Conservation (phyloP, 2,797 vertebrate species). For the Geotrypetes seraphini region DNA sequence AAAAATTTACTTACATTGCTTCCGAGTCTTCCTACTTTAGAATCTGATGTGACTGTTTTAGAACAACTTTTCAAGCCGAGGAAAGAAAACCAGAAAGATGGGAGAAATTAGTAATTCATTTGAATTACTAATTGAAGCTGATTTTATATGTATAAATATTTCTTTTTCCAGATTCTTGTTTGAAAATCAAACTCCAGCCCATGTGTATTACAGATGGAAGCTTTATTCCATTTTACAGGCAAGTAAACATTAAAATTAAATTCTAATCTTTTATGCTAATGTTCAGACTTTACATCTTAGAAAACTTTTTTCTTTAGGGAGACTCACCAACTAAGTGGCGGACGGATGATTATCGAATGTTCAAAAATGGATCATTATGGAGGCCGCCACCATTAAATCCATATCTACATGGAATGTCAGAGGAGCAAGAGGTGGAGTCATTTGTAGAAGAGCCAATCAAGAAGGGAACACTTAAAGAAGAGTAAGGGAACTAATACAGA, state of each 20-base stretch:
- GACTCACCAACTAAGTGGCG: slow-evolving; percentile 92
- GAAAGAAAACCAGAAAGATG: too few species aligned
- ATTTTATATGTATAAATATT: too few species aligned
- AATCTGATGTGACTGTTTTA: too few species aligned
- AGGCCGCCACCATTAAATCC: slow-evolving; percentile 92
- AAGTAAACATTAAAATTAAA: too few species aligned
- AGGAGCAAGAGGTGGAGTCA: slow-evolving; percentile 82
- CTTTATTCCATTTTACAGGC: slow-evolving; percentile 96
- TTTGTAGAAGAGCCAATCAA: slow-evolving; percentile 83
- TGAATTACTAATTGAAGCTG: too few species aligned
- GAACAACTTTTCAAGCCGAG: too few species aligned
- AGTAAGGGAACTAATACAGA: too few species aligned
- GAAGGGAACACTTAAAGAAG: slow-evolving; percentile 92
- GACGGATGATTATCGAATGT: slow-evolving; percentile 94
- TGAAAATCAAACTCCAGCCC: slow-evolving; percentile 97
- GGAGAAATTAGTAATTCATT: too few species aligned
- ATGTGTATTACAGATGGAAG: slow-evolving; percentile 97
- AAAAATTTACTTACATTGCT: too few species aligned
- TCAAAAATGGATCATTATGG: slow-evolving; percentile 96
- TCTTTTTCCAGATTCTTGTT: slow-evolving; percentile 81
- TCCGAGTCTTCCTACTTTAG: too few species aligned
- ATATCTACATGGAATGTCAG: slow-evolving; percentile 86
- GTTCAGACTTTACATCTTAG: background rate
- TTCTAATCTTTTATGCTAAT: too few species aligned
- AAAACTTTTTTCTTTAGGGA: slow-evolving; percentile 54